These are phyloP conservation scores for Halichondria panicea DNA, from an alignment of 37 sponge, comb jelly and placozoan species.

Conservation along the genomic window DNA sequence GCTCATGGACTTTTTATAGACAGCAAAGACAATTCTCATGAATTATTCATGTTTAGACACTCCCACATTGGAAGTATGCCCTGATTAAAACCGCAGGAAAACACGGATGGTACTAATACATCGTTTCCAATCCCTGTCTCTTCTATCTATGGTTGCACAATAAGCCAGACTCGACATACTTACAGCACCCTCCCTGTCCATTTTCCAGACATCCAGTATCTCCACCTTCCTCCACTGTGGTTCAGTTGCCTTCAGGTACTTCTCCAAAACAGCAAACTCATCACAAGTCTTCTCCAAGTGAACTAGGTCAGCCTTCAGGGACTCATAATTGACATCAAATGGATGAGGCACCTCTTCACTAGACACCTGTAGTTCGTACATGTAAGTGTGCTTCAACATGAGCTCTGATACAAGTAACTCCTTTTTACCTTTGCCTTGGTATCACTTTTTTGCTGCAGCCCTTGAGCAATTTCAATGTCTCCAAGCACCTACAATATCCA, in stretches of 20 bases:
- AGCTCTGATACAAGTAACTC: background rate
- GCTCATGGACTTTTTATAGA: too few relatives aligned
- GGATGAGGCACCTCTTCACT: slow-evolving; percentile 72
- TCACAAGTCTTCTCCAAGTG: slow-evolving; percentile 19
- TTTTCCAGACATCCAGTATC: slow-evolving; percentile 65
- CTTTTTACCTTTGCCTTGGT: slow-evolving; percentile 43
- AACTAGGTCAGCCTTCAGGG: slow-evolving; percentile 59
- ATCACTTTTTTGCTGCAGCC: slow-evolving; percentile 57
- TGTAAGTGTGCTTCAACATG: background rate
- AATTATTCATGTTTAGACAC: too few relatives aligned
- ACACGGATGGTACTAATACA: too few relatives aligned
- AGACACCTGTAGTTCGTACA: slow-evolving; percentile 4
- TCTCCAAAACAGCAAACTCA: slow-evolving; percentile 56
- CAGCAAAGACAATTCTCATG: too few relatives aligned
- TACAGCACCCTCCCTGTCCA: slow-evolving; percentile 79
- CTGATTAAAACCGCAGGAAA: too few relatives aligned
- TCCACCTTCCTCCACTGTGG: slow-evolving; percentile 20
- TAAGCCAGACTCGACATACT: too few relatives aligned
- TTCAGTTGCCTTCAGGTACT: slow-evolving; percentile 51
- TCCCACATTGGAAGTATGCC: too few relatives aligned
- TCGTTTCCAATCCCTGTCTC: too few relatives aligned
- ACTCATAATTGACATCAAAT: slow-evolving; percentile 68
- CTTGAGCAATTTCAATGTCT: slow-evolving; percentile 88
- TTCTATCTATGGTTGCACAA: too few relatives aligned
- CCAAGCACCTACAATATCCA: slow-evolving; percentile 79